Evolutionary conservation across 2,113 vertebrate genomes (phyloP).

Genomic region (Scomber japonicus): DNA sequence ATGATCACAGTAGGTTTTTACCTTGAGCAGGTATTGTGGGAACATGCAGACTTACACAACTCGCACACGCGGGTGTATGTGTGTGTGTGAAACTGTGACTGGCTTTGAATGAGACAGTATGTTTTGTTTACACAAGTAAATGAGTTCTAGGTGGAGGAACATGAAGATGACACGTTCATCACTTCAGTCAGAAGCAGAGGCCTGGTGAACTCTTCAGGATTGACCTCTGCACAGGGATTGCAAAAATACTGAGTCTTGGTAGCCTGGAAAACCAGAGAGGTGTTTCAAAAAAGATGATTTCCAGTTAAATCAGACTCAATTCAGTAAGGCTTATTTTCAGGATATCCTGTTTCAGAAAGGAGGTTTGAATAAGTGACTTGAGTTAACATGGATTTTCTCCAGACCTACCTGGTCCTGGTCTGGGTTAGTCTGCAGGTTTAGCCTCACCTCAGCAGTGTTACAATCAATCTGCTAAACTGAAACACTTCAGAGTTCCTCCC

Average conservation of each 20-base stretch:
- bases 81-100: background rate
- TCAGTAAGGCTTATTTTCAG: no score
- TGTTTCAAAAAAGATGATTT: no score
- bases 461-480: no score
- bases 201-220: background rate
- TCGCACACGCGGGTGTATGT: background rate
- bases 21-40: conserved; percentile 28
- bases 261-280: background rate
- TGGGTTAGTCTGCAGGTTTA: no score
- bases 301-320: no score
- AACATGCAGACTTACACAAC: conserved; percentile 54
- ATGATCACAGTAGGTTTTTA: conserved; percentile 26
- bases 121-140: background rate
- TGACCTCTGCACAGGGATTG: background rate
- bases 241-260: background rate
- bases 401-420: no score
- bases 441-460: no score
- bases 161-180: background rate
- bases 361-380: no score
- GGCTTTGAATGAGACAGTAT: background rate
- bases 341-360: no score
- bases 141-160: background rate
- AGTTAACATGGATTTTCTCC: no score
- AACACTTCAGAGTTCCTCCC: no score
- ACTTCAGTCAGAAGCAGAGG: background rate